Base-by-base conservation (phyloP, 2,888 invertebrate genomes). In the Blastobasis adustella region DNA sequence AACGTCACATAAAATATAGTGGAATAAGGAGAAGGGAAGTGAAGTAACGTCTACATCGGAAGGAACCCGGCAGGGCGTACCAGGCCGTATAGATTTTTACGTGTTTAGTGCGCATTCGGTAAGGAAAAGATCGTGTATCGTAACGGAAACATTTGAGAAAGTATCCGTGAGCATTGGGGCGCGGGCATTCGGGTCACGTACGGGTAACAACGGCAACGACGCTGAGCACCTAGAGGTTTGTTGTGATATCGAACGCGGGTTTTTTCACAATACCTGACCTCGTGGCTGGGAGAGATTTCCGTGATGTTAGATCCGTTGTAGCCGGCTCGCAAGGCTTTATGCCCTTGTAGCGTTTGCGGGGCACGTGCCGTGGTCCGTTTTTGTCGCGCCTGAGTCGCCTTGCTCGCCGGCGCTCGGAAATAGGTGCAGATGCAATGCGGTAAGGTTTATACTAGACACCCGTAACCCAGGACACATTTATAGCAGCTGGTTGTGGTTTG, bases 241-340 rank as follows among this genome's bases (percentile, higher is more conserved):
- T 85, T 83, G 83, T 83, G 84, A 84, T 86, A 86, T 81, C 80
- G 74, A 71, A 72, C 69, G 63, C 62, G 68, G 70, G 74, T 79
- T 82, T 83, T 84, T 81, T 75, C 76, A 76, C 79, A 80, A 80
- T 82, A 82, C 82, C 84, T 82, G 85, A 84, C 79, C 82, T 71
- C 65, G 70, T 69, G 66, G 66, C 67, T 61, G 67, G 62, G 71
- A 75, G 76, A 79, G 82, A 79, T 82, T 82, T 78, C 69, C 72
- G 69, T 74, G 73, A 76, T 51, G 49, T 49, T 51, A 46, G 49
- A 47, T 46, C 50, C 50, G 48, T 45, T 46, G 46, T 55, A 69
- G 67, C 73, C 73, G 71, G 67, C 70, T 71, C 66, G 58, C 61
- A 62, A 60, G 68, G 69, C 68, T 78, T 76, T 76, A 74, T 76